phyloP scores from a whole-genome alignment of 2,113 vertebrate species.

The Madoqua kirkii region DNA sequence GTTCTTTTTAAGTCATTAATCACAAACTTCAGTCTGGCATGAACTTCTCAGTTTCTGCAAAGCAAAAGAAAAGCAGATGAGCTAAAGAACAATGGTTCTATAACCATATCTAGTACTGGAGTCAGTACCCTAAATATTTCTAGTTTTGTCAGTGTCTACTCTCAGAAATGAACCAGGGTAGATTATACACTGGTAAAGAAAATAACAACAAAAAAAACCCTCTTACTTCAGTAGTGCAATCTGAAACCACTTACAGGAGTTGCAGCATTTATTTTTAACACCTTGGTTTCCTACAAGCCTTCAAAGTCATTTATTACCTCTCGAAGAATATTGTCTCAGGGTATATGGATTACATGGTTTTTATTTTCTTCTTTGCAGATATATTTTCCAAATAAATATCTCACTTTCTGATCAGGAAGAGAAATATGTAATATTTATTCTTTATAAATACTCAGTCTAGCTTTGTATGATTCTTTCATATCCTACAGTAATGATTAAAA shows the following conservation, averaged over 20 bases:
- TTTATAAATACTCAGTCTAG: background rate
- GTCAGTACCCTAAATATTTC: background rate
- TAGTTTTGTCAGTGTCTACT: background rate
- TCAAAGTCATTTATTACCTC: background rate
- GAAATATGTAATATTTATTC: background rate
- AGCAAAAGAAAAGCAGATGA: background rate
- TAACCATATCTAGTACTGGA: background rate
- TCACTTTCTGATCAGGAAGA: background rate
- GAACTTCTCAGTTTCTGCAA: background rate
- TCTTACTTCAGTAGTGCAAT: background rate
- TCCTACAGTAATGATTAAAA: background rate
- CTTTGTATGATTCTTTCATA: background rate
- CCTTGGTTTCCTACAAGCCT: background rate
- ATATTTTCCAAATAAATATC: background rate
- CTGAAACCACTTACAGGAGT: background rate
- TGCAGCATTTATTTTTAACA: background rate
- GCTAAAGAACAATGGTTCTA: background rate
- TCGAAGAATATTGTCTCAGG: background rate
- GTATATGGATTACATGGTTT: background rate
- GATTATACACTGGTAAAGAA: background rate
- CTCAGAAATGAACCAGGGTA: background rate
- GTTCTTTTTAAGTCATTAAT: background rate
- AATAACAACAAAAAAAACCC: background rate
- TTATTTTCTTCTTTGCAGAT: background rate
- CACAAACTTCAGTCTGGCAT: slow-evolving; percentile 9